Percentiles rank a stretch among this genome's conserved stretches.
Evolutionary conservation across 2,113 vertebrate species (phyloP).

Genomic region (Mesembrinibis cayennensis): DNA sequence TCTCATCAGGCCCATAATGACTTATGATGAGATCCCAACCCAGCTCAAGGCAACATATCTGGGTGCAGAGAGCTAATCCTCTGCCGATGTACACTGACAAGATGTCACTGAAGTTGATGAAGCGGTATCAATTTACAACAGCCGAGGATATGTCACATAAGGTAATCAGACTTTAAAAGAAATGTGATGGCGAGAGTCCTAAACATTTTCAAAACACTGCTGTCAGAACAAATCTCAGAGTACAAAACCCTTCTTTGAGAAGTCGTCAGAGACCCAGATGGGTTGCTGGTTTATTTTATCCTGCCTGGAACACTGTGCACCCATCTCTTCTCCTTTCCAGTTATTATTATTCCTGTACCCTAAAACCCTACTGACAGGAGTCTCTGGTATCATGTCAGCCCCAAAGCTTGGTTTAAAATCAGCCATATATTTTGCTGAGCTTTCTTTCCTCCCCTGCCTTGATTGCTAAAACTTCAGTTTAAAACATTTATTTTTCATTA

Average conservation of each 20-base stretch:
- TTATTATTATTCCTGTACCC: not conserved
- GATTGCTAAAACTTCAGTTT: not conserved
- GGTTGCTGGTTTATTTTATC: not conserved
- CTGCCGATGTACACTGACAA: not conserved
- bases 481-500: not conserved
- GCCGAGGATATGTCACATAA: not conserved
- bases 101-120: not conserved
- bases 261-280: slow-evolving; percentile 27
- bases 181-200: slow-evolving; percentile 31
- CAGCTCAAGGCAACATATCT: not conserved
- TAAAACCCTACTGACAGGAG: not conserved
- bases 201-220: slow-evolving; percentile 27
- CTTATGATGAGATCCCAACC: not conserved
- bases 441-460: not conserved
- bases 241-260: slow-evolving; percentile 14
- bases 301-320: not conserved
- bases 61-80: not conserved
- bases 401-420: not conserved
- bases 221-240: slow-evolving; percentile 5
- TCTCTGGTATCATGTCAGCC: not conserved
- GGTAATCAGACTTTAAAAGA: slow-evolving; percentile 36
- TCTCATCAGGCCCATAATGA: not conserved
- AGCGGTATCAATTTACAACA: slow-evolving; percentile 4
- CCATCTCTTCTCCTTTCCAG: not conserved
- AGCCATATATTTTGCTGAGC: not conserved